phyloP scores from a whole-genome alignment of 2,797 vertebrate genomes.

The Toxotes lorentzi region DNA sequence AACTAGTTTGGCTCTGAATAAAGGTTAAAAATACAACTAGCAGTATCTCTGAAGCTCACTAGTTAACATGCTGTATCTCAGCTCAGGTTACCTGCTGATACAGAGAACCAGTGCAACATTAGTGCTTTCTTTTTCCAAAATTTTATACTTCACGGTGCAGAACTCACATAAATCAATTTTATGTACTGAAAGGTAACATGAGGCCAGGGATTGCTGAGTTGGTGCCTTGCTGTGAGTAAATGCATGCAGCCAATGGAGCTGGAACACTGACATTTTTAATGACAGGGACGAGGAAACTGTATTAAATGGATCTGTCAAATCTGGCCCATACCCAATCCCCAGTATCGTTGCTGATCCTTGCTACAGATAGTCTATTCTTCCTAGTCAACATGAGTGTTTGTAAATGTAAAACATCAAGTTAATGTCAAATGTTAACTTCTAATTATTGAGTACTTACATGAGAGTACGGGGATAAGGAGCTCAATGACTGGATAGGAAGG shows the following conservation, averaged over 20 bases:
- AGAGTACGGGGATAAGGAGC: conserved; percentile 92
- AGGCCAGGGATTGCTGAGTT: not conserved
- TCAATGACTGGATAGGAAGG: conserved; percentile 86
- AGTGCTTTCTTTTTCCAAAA: not conserved
- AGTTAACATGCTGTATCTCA: conserved; percentile 1
- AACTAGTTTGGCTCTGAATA: not conserved
- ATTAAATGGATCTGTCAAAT: not conserved
- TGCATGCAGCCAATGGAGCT: not conserved
- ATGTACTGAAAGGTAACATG: not conserved
- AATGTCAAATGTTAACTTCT: not conserved
- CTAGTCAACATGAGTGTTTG: not conserved
- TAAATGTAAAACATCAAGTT: no score
- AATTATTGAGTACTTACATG: conserved; percentile 86
- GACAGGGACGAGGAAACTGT: not conserved
- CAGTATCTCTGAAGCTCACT: not conserved
- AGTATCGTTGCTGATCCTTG: not conserved
- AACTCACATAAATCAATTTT: not conserved
- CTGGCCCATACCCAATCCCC: accelerated
- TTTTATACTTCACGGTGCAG: not conserved
- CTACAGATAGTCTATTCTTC: not conserved
- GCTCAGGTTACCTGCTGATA: no score
- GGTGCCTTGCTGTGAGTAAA: not conserved
- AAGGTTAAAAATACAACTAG: not conserved
- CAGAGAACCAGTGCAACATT: not conserved
- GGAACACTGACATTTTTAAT: not conserved